Conservation (phyloP, 2,113 vertebrate species). For the Craseonycteris thonglongyai region DNA sequence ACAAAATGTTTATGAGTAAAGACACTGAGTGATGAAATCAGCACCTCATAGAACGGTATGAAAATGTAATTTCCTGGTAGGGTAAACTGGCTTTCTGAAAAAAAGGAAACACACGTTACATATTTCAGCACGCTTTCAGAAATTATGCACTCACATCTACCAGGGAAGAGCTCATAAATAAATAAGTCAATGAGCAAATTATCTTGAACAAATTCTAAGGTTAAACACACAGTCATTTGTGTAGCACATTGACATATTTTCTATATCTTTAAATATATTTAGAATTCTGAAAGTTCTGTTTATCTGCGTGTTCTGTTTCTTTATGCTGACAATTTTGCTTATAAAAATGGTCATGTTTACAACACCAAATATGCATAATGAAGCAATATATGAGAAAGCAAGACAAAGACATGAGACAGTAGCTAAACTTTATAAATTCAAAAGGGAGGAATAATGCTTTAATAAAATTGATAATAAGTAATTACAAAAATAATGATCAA, state of each 20-base stretch:
- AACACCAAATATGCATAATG: neutral
- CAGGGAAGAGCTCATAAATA: neutral
- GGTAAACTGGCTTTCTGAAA: neutral
- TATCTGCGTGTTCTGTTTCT: neutral
- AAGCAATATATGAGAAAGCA: neutral
- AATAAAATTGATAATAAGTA: neutral
- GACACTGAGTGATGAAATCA: neutral
- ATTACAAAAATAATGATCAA: neutral
- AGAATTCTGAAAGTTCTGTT: neutral
- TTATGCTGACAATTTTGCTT: neutral
- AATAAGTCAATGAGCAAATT: constrained; percentile 2
- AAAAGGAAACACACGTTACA: neutral
- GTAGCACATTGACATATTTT: neutral
- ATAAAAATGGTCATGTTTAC: neutral
- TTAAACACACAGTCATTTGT: neutral
- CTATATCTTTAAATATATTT: neutral
- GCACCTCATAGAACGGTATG: neutral
- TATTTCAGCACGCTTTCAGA: neutral
- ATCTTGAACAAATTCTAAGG: neutral
- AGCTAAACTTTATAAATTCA: neutral
- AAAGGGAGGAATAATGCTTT: neutral
- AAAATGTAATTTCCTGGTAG: neutral
- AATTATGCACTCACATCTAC: neutral
- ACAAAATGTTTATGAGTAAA: constrained; percentile 37
- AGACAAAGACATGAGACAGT: neutral